Evolutionary conservation across 1,140 invertebrate species (phyloP).

Genomic region (Holcopasites calliopsidis): DNA sequence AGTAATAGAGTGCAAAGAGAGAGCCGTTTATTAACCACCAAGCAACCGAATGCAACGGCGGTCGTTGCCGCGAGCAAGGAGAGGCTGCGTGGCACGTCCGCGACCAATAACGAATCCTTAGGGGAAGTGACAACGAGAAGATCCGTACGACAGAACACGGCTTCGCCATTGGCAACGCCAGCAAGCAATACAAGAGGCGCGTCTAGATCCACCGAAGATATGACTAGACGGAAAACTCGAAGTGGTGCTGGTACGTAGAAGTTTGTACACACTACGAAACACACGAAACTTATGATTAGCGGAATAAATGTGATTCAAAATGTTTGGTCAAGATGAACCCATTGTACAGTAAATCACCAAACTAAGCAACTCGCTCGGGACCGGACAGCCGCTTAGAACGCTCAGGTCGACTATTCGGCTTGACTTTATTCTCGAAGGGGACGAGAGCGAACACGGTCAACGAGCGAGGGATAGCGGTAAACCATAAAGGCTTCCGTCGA

Average conservation of each 20-base stretch:
- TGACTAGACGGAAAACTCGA: conserved; percentile 78
- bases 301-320: conserved; percentile 2
- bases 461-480: no score
- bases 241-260: conserved; percentile 79
- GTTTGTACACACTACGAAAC: neutral
- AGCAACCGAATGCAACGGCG: conserved; percentile 66
- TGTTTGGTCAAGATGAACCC: no score
- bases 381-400: no score
- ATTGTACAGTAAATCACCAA: no score
- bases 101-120: conserved; percentile 73
- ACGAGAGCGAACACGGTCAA: no score
- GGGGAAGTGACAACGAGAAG: conserved; percentile 75
- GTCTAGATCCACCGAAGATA: conserved; percentile 76
- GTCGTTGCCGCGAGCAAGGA: conserved; percentile 72
- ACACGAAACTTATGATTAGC: neutral
- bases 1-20: conserved; percentile 76
- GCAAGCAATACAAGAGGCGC: conserved; percentile 78
- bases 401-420: no score
- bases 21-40: conserved; percentile 75
- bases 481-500: no score
- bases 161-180: conserved; percentile 76
- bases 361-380: no score
- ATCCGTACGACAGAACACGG: conserved; percentile 77
- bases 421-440: no score
- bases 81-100: conserved; percentile 74